Evolutionary conservation across 1,140 invertebrate species (phyloP), one percentile per base, ranked within the genome.

Genomic region (Drosophila subpulchrella): DNA sequence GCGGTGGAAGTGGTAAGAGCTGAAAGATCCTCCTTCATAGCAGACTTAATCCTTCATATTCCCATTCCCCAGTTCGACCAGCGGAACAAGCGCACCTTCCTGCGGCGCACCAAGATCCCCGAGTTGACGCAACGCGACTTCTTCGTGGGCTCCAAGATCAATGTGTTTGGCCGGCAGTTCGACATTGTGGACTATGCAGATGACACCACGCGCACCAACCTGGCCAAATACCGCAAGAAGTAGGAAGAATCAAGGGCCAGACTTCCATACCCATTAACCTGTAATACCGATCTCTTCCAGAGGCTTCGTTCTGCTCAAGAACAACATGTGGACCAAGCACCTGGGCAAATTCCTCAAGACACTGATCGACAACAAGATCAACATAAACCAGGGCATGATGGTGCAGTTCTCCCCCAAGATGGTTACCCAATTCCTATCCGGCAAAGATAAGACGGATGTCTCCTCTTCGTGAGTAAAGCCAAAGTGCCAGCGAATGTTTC

Each of bases 181-280:
- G 96, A 95, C 90, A 95, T 98, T 55, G 94, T 94, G 30, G 95
- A 96, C 92, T 97, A 96, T 93, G 97, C 94, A 3, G 96, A 97
- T 93, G 94, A 93, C 60, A 83, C 91, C 27, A 96, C 96, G 0
- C 94, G 93, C 81, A 94, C 92, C 75, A 94, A 93, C 83, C 90
- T 96, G 50, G 93, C 93, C 13, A 93, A 93, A 73, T 93, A 94
- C 80, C 93, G 94, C 62, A 93, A 95, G 92, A 94, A 94, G 95
- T 96, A 93, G 92, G 92, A 88, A 4, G 11, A 50, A 41, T 12
- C 8, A 32, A 24, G 15, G 27, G 20, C 20, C 20, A 20, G 10
- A 53, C 27, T 42, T 12, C 11, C 17, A 4, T 20, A 27, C 4
- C 10, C 17, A 15, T 7, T 20, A 51, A 17, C 60, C 27, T 6